A percentile compares a stretch with the other conserved stretches of the same genome.
These are phyloP conservation scores for Neria commutata DNA, from an alignment of 2,888 invertebrate species.

Conservation along the genomic window DNA sequence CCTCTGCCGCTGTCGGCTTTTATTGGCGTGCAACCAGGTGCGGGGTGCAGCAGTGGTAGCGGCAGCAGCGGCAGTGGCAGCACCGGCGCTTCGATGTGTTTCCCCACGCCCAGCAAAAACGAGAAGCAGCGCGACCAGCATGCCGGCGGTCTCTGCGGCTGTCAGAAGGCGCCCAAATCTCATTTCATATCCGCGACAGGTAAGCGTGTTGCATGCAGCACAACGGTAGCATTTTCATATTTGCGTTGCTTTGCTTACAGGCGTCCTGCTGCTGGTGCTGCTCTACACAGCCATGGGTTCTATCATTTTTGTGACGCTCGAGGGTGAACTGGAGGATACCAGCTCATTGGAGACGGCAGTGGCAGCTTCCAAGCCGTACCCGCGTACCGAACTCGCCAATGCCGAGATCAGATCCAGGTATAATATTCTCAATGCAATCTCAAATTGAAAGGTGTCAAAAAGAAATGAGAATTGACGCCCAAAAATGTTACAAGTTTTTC, in stretches of 20 bases:
- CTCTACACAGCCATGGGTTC: constrained; percentile 92
- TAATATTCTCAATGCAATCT: constrained; percentile 28
- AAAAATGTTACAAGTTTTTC: too few relatives aligned
- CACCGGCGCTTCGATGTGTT: constrained; percentile 34
- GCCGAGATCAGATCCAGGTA: constrained; percentile 69
- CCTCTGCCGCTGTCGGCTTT: constrained; percentile 57
- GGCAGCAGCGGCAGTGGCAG: constrained; percentile 32
- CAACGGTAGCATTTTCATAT: background rate
- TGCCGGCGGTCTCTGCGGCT: constrained; percentile 54
- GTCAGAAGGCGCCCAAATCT: constrained; percentile 61
- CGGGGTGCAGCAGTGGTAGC: constrained; percentile 13
- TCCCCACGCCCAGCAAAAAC: constrained; percentile 42
- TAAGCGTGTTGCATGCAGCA: constrained; percentile 37
- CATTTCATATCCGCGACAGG: constrained; percentile 63
- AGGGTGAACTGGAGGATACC: constrained; percentile 68
- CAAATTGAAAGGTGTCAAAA: too few relatives aligned
- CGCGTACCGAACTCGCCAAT: constrained; percentile 65
- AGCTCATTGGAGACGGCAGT: constrained; percentile 67
- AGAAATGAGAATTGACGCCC: too few relatives aligned
- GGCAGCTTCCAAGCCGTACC: constrained; percentile 70
- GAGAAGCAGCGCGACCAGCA: constrained; percentile 55
- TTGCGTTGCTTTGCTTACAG: constrained; percentile 40
- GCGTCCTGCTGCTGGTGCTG: constrained; percentile 73
- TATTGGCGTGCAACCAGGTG: constrained; percentile 38
- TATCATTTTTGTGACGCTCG: constrained; percentile 85